A percentile compares a stretch with the other conserved stretches of the same genome.
phyloP scores from a whole-genome alignment of 2,797 vertebrate genomes.

The Leucoraja ocellata region DNA sequence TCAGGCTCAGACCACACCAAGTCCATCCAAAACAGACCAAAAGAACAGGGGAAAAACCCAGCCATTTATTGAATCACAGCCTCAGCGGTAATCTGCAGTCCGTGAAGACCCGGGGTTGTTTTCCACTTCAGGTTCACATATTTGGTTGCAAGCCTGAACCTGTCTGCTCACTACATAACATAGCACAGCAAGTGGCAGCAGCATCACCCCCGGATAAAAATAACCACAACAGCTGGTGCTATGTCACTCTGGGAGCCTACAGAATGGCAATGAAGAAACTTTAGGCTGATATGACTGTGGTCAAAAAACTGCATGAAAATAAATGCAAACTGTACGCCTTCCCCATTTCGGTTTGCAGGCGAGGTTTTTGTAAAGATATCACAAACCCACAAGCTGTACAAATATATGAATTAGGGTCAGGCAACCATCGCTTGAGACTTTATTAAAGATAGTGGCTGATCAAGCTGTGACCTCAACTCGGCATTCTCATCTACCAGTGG shows the following conservation, averaged over 20 bases:
- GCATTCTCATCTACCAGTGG: no score
- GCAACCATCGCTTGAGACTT: no score
- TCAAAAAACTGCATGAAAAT: neutral
- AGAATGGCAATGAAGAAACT: neutral
- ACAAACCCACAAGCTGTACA: neutral
- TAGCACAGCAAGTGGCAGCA: neutral
- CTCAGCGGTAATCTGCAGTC: neutral
- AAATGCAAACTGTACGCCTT: neutral
- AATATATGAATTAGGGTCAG: no score
- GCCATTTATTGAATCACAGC: neutral
- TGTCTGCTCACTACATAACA: neutral
- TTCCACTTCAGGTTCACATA: neutral
- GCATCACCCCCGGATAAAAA: neutral
- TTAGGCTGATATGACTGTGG: neutral
- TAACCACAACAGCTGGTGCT: conserved; percentile 27
- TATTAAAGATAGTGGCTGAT: no score
- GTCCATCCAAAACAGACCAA: neutral
- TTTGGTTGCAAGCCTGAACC: conserved; percentile 13
- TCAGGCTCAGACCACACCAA: neutral
- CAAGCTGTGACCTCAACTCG: no score
- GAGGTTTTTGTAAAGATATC: neutral
- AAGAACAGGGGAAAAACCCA: neutral
- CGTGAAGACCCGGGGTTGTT: neutral
- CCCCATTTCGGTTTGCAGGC: neutral
- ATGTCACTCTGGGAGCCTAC: neutral